Base-by-base conservation (phyloP, 1,140 invertebrate genomes). In the Penaeus vannamei region DNA sequence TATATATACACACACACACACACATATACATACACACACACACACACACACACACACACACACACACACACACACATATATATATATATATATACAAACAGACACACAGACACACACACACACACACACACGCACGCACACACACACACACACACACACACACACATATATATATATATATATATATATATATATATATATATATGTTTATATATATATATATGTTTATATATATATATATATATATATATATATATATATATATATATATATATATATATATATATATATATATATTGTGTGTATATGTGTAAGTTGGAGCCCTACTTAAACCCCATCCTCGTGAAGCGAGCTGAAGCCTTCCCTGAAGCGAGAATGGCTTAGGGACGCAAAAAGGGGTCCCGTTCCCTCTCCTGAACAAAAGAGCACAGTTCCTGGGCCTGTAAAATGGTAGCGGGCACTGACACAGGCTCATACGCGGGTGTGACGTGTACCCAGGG, bases 181-280 rank as follows among this genome's bases (percentile, higher is more conserved):
- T 72, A 2, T 72, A 29, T 72, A 2, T 72, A 29, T 72, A 2
- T 72, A 3, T 72, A 29, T 72, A 29, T 72, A 29, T 29, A 29
- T 72, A 29, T 72, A 29, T 72, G 23, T 72, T 3, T 72, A 29
- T 72, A 29, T 72, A 29, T 72, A 29, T 72, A 29, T 72, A 29
- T 72, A 29, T 72, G 29, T 72, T 3, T 23, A 23, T 76, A 32
- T 76, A 76, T 76, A 76, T 76, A 76, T 76, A 76, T 76, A 76
- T 32, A 76, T 29, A 76, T 12, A 76, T 12, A 76, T 12, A 76
- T 12, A 76, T 32, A 32, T 76, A 76, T 17, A 17, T 53, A 17
- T 53, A 17, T 53, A 53, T 53, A 53, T 53, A 53, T 53, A 53
- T 53, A 53, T 53, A 53, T 53, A 53, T 53, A 53, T 53, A 53